Percentiles rank a stretch among this genome's conserved stretches.
Conservation (phyloP, 2,888 invertebrate species). For the Blomia tropicalis region DNA sequence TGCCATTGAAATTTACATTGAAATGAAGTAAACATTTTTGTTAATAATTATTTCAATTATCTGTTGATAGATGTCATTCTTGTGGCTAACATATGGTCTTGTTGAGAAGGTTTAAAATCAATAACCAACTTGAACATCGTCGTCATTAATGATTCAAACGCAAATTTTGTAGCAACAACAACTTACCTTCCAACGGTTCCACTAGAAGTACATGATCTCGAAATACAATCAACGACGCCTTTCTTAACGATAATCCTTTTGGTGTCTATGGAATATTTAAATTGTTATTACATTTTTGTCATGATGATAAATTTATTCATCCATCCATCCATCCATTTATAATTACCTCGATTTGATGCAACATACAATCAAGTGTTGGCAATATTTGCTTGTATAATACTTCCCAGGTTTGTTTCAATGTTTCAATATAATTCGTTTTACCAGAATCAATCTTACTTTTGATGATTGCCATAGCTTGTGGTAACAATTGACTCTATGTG, state of each 20-base stretch:
- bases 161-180: no score
- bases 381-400: constrained; percentile 14
- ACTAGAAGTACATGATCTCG: constrained; percentile 21
- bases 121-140: no score
- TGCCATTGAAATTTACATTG: no score
- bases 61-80: not conserved
- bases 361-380: constrained; percentile 18
- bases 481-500: constrained; percentile 19
- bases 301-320: not conserved
- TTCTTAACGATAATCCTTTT: constrained; percentile 5
- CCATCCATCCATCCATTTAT: no score
- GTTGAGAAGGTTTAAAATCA: no score
- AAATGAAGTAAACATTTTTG: not conserved
- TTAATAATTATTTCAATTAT: not conserved
- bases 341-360: constrained; percentile 19
- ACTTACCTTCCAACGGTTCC: constrained; percentile 18
- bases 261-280: not conserved
- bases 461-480: constrained; percentile 13
- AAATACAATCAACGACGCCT: constrained; percentile 20
- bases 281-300: constrained; percentile 1
- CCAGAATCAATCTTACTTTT: constrained; percentile 11
- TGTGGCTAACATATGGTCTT: not conserved
- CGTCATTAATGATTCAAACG: no score
- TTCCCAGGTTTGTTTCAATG: constrained; percentile 9
- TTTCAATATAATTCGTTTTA: not conserved